These are phyloP conservation scores for Onthophagus sagittarius DNA, from an alignment of 2,888 invertebrate species.

Conservation along the genomic window DNA sequence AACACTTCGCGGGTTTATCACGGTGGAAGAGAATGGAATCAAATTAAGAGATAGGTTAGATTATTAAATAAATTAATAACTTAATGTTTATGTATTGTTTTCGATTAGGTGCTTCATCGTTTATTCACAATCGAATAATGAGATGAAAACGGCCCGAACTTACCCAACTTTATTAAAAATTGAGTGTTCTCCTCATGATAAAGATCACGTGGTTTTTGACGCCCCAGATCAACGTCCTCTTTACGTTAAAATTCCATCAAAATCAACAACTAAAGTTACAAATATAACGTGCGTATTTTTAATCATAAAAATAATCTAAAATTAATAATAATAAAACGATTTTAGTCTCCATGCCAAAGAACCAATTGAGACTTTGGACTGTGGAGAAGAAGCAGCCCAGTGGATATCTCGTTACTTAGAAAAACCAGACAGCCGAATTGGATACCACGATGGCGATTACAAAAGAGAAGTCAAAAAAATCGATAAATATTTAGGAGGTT, in stretches of 20 bases:
- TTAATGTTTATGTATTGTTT: no score
- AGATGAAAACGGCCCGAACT: conserved; percentile 34
- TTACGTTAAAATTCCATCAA: conserved; percentile 46
- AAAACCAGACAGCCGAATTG: conserved; percentile 38
- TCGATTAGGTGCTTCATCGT: conserved; percentile 30
- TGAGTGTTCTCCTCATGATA: conserved; percentile 45
- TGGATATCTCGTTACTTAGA: conserved; percentile 57
- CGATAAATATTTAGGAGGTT: conserved; percentile 29
- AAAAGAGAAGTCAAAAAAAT: conserved; percentile 19
- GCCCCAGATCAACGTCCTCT: conserved; percentile 50
- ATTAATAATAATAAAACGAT: neutral
- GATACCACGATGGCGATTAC: conserved; percentile 38
- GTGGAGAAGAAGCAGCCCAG: conserved; percentile 57
- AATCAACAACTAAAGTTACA: conserved; percentile 5
- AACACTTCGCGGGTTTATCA: conserved; percentile 3
- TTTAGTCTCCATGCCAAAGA: conserved; percentile 41
- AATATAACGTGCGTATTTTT: neutral
- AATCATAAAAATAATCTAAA: no score
- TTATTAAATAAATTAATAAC: conserved; percentile 2
- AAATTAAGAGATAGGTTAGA: conserved; percentile 28
- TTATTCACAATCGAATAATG: conserved; percentile 25
- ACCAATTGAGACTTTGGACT: conserved; percentile 54
- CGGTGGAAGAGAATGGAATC: conserved; percentile 19
- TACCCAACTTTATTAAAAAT: conserved; percentile 50
- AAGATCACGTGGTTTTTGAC: conserved; percentile 46